Conservation (phyloP, 2,797 vertebrate genomes). For the Tolypeutes matacus region DNA sequence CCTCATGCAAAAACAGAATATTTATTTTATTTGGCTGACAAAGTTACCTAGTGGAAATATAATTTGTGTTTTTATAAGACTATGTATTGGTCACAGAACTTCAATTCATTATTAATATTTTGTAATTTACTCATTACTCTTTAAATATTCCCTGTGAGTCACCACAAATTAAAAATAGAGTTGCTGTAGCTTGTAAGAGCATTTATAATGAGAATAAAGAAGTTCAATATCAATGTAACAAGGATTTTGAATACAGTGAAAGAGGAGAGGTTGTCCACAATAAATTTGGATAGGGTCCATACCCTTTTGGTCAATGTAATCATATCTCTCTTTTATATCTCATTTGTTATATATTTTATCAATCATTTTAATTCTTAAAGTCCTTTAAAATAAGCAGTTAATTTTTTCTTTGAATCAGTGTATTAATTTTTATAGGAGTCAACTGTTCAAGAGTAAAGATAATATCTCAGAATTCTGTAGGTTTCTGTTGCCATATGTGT, state of each 20-base stretch:
- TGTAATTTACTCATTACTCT: constrained; percentile 31
- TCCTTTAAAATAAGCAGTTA: no score
- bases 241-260: constrained; percentile 35
- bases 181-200: rapidly evolving
- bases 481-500: no score
- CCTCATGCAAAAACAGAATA: neutral
- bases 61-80: neutral
- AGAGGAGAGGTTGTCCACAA: constrained; percentile 73
- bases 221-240: constrained; percentile 71
- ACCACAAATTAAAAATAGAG: constrained; percentile 57
- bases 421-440: no score
- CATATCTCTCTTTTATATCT: neutral
- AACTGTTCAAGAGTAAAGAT: no score
- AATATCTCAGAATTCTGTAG: no score
- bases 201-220: constrained; percentile 74
- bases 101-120: neutral
- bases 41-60: neutral
- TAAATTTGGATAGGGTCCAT: constrained; percentile 75
- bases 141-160: constrained; percentile 75
- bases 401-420: no score
- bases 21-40: neutral
- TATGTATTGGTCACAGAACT: neutral
- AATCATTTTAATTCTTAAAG: neutral
- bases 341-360: neutral
- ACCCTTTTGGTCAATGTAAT: constrained; percentile 72